Conservation (phyloP, 2,888 invertebrate species). For the Ophion slaviceki region DNA sequence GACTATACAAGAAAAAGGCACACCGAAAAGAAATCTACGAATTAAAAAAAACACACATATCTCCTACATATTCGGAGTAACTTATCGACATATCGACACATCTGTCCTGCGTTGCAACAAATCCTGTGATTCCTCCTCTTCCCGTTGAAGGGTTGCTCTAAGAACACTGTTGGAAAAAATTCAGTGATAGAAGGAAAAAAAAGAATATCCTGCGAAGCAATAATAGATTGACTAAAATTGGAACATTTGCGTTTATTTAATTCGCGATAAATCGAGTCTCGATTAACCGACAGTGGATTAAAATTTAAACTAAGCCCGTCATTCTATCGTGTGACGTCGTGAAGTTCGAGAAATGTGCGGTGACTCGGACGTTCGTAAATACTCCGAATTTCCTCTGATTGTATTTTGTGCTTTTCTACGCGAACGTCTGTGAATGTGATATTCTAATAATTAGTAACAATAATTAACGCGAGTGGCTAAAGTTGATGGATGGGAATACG, state of each 20-base stretch:
- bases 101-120: not conserved
- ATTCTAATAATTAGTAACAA: slow-evolving; percentile 2
- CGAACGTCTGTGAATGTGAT: slow-evolving; percentile 23
- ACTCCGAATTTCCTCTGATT: not conserved
- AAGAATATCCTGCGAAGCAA: not conserved
- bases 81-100: slow-evolving; percentile 18
- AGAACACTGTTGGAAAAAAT: not conserved
- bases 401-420: slow-evolving; percentile 16
- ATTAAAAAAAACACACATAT: slow-evolving; percentile 29
- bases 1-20: not conserved
- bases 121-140: slow-evolving; percentile 33
- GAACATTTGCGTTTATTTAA: not conserved
- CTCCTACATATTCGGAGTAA: slow-evolving; percentile 23
- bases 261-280: not conserved
- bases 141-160: slow-evolving; percentile 33
- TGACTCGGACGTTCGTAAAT: slow-evolving; percentile 19
- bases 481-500: slow-evolving; percentile 55
- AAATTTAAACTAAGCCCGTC: slow-evolving; percentile 2
- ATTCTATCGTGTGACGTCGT: slow-evolving; percentile 1
- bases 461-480: slow-evolving; percentile 25
- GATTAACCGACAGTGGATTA: not conserved
- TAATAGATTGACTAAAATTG: not conserved
- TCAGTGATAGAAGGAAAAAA: not conserved
- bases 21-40: slow-evolving; percentile 6
- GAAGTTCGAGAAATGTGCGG: slow-evolving; percentile 20